phyloP scores from a whole-genome alignment of 2,888 invertebrate genomes.

The Noctua pronuba region DNA sequence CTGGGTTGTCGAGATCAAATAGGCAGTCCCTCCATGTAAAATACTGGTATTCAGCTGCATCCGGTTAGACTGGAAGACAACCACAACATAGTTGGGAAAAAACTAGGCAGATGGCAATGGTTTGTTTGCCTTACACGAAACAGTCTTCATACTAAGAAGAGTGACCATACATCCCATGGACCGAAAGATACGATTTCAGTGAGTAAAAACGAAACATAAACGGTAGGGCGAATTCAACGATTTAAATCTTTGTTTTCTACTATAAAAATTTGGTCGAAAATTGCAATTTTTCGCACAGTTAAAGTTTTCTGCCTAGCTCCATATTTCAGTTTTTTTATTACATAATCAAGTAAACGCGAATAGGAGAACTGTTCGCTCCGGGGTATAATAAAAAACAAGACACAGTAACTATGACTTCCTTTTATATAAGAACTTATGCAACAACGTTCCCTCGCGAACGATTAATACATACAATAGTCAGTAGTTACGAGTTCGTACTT shows the following conservation, averaged over 20 bases:
- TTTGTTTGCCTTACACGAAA: no score
- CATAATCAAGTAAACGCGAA: conserved; percentile 25
- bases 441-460: conserved; percentile 40
- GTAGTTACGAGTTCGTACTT: conserved; percentile 32
- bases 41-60: no score
- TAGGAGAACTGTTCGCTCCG: conserved; percentile 34
- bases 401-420: conserved; percentile 43
- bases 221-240: no score
- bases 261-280: neutral
- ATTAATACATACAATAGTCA: conserved; percentile 34
- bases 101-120: no score
- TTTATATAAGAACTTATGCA: conserved; percentile 49
- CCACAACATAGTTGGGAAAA: no score
- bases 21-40: no score
- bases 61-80: no score
- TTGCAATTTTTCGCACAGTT: neutral
- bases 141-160: neutral
- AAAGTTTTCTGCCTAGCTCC: neutral
- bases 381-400: conserved; percentile 35
- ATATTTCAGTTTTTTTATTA: conserved; percentile 16
- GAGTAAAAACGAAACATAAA: no score
- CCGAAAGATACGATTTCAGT: accelerated
- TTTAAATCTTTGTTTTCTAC: neutral
- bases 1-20: no score
- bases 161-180: neutral